phyloP scores from a whole-genome alignment of 2,797 vertebrate genomes.

The Sebastiscus albofasciatus region DNA sequence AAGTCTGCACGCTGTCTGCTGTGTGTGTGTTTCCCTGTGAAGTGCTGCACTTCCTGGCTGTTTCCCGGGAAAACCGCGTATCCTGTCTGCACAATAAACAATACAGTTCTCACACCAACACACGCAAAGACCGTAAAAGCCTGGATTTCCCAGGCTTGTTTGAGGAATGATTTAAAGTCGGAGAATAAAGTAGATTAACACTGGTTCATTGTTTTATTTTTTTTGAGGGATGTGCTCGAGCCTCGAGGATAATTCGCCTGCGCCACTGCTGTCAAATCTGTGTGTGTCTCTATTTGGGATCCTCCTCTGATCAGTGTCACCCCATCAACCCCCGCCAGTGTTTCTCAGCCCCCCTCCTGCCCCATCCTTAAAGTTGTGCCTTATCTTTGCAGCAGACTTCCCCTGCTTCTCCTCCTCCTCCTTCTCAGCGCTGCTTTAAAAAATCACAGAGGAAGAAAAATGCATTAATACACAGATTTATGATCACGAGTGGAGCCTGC shows the following conservation, averaged over 20 bases:
- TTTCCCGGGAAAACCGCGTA: constrained; percentile 84
- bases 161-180: constrained; percentile 15
- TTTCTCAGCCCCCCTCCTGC: constrained; percentile 11
- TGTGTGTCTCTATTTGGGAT: constrained; percentile 38
- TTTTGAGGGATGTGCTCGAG: not conserved
- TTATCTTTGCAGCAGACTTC: constrained; percentile 76
- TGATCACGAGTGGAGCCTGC: not conserved
- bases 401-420: constrained; percentile 45
- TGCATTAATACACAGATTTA: constrained; percentile 43
- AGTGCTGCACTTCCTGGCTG: constrained; percentile 78
- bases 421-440: constrained; percentile 2
- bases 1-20: constrained; percentile 60
- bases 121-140: constrained; percentile 62
- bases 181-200: constrained; percentile 27
- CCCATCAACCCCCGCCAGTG: constrained; percentile 3
- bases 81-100: constrained; percentile 85
- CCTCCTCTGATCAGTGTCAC: constrained; percentile 49
- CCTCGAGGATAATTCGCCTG: not conserved
- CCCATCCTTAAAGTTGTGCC: constrained; percentile 19
- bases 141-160: constrained; percentile 58
- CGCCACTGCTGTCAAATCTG: constrained; percentile 26
- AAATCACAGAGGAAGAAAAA: constrained; percentile 38
- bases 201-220: constrained; percentile 17
- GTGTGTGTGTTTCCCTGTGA: constrained; percentile 47
- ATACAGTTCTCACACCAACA: constrained; percentile 81